Percentiles rank a stretch among this genome's conserved stretches.
phyloP scores from a whole-genome alignment of 37 sponge, comb jelly and placozoan genomes.

The Halichondria panicea region DNA sequence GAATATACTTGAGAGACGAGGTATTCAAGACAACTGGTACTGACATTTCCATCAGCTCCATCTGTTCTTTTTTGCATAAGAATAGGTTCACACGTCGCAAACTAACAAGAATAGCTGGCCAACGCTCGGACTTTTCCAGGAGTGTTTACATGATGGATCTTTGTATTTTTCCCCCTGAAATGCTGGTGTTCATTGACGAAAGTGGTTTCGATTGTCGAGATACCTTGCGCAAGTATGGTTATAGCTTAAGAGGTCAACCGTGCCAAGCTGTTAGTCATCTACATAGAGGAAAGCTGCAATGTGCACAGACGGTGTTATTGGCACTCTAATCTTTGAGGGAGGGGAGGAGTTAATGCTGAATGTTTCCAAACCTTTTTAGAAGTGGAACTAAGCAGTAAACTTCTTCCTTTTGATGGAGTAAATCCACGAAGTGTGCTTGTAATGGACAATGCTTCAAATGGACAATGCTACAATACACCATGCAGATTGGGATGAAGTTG shows the following conservation, averaged over 20 bases:
- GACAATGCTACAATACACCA: constrained; percentile 22
- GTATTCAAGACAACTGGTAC: background rate
- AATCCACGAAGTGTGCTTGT: background rate
- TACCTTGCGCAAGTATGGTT: constrained; percentile 8
- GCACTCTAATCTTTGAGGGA: constrained; percentile 6
- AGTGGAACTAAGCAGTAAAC: background rate
- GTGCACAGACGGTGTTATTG: constrained; percentile 2
- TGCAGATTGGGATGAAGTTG: constrained; percentile 11
- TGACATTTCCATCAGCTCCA: background rate
- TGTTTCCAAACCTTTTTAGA: constrained; percentile 1
- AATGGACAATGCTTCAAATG: too few relatives aligned
- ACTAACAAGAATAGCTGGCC: background rate
- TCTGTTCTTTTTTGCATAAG: background rate
- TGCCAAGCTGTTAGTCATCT: background rate
- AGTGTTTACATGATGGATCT: background rate
- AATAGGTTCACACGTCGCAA: background rate
- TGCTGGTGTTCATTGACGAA: constrained; percentile 40
- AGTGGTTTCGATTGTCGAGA: constrained; percentile 21
- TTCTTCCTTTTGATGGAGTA: background rate
- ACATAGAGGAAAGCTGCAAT: constrained; percentile 24
- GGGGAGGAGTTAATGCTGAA: constrained; percentile 10
- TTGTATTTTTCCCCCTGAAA: constrained; percentile 19
- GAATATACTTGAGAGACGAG: too few relatives aligned
- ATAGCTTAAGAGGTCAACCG: constrained; percentile 22
- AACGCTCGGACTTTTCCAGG: background rate